Conservation (phyloP, 2,797 vertebrate species). For the Labeo calbasu region DNA sequence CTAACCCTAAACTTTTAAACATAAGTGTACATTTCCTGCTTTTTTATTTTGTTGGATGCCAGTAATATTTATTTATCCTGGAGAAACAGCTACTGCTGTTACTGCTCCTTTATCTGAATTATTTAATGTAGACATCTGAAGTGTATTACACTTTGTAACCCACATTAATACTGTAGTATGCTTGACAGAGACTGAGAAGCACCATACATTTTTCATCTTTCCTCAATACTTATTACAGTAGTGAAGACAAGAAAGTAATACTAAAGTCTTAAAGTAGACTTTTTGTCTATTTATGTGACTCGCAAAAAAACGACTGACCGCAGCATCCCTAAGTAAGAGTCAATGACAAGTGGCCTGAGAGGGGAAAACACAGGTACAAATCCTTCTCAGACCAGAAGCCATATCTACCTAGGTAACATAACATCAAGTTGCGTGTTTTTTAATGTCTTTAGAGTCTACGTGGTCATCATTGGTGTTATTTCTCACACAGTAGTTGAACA, state of each 20-base stretch:
- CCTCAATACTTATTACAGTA: neutral
- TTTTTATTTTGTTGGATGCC: neutral
- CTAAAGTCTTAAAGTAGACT: neutral
- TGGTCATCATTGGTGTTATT: neutral
- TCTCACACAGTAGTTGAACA: neutral
- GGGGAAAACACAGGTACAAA: constrained; percentile 1
- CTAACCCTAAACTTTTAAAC: neutral
- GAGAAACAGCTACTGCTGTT: neutral
- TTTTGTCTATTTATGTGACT: neutral
- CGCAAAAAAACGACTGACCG: neutral
- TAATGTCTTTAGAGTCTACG: neutral
- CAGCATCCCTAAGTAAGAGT: neutral
- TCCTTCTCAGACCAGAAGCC: constrained; percentile 22
- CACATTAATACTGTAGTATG: neutral
- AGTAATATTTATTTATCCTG: neutral
- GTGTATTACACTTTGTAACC: neutral
- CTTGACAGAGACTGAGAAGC: neutral
- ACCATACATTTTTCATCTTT: neutral
- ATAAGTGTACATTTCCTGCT: too few relatives aligned
- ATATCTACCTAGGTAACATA: constrained; percentile 37
- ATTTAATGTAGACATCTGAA: neutral
- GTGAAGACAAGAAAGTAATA: neutral
- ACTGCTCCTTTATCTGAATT: neutral
- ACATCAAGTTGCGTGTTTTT: constrained; percentile 31
- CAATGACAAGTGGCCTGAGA: constrained; percentile 27